Base-by-base conservation (phyloP, 2,113 vertebrate species). In the Puma concolor region DNA sequence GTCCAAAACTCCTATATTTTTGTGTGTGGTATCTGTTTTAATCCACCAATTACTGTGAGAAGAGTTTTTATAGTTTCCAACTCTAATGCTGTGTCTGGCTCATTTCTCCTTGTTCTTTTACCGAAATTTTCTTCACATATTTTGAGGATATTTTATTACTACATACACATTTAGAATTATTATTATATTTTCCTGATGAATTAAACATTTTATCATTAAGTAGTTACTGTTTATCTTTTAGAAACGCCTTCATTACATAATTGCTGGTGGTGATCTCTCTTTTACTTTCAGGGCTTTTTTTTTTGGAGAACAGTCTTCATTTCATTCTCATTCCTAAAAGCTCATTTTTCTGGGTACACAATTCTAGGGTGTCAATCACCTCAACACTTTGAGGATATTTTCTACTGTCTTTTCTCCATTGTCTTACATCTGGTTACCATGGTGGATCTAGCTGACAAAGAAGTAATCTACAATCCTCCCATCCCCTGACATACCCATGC, bases 11-110 rank as follows among this genome's bases (percentile, higher is more conserved):
- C 79, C 48, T 83, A 4, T 82, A 25, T 29, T 33, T 14, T 91
- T 87, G 33, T 27, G 67, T 69, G 38, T 48, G 87, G 0, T 82
- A 48, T 87, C 77, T 88, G n/a, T 72, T 81, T 87, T 87, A 17
- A 38, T 36, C 15, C 29, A 25, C 60, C 52, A 89, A 7, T 14
- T 33, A 83, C 31, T 33, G 0, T 33, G 93, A 85, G 44, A 81
- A 84, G 52, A 72, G 16, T 89, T 96, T 92, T 92, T 25, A 36
- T 57, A 67, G 36, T 88, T 94, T 88, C 41, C 25, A 29, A 91
- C 29, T 76, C 1, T 50, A 81, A 50, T 52, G 29, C 21, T 80
- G 2, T 83, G 1, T 38, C 48, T 76, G n/a, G 29, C 5, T 33
- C 13, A 38, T 36, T 76, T 76, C 21, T 81, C 5, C 63, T 57